phyloP scores from a whole-genome alignment of 2,113 vertebrate species.

The Columba livia region DNA sequence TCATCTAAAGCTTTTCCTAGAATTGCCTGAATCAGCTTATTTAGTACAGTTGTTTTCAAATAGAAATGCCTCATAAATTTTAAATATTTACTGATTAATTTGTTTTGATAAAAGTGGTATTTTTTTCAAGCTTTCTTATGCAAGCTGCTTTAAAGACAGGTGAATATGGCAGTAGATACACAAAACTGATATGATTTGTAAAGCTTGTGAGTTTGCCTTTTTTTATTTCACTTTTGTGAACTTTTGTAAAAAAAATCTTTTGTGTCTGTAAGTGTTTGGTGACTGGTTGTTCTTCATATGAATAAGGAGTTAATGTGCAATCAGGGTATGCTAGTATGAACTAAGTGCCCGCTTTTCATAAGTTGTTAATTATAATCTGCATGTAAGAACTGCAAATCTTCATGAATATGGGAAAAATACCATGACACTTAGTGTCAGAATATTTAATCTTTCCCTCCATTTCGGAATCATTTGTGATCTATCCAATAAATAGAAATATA shows the following conservation, averaged over 20 bases:
- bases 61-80: slow-evolving; percentile 1
- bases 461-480: not conserved
- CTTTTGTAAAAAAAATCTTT: not conserved
- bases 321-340: not conserved
- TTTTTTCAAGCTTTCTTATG: not conserved
- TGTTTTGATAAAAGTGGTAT: not conserved
- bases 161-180: not conserved
- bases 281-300: not conserved
- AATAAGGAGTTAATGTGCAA: not conserved
- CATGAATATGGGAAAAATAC: not conserved
- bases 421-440: not conserved
- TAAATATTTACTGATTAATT: slow-evolving; percentile 21
- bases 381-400: not conserved
- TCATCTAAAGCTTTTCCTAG: slow-evolving; percentile 27
- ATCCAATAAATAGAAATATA: not conserved
- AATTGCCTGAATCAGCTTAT: slow-evolving; percentile 32
- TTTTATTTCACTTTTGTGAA: not conserved
- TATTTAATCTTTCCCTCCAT: not conserved
- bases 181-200: not conserved
- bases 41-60: slow-evolving; percentile 1
- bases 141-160: not conserved
- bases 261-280: not conserved
- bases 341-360: not conserved
- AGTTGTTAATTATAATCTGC: not conserved
- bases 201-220: not conserved